Evolutionary conservation across 2,797 vertebrate species (phyloP).

Genomic region (Vireo griseus): DNA sequence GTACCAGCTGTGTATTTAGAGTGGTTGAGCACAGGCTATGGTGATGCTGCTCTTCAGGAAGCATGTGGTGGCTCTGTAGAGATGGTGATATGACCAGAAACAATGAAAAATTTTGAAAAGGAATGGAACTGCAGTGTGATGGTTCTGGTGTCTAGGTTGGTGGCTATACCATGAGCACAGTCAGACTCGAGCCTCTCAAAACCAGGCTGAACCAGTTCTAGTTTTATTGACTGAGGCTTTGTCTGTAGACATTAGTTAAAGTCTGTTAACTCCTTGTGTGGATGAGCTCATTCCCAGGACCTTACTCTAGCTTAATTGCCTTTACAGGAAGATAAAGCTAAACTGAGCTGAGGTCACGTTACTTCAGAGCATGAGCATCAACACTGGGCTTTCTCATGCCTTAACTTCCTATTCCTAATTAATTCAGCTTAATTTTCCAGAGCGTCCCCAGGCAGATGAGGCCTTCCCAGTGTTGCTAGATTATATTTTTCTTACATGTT

Average conservation of each 20-base stretch:
- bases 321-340: constrained; percentile 1
- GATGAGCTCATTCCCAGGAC: not conserved
- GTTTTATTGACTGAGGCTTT: not conserved
- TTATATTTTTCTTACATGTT: not conserved
- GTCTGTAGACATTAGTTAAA: not conserved
- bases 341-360: not conserved
- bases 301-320: not conserved
- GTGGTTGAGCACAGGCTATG: not conserved
- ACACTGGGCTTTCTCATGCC: not conserved
- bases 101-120: not conserved
- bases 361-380: not conserved
- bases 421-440: constrained; percentile 8
- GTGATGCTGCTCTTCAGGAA: not conserved
- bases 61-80: not conserved
- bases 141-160: not conserved
- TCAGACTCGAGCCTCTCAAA: not conserved
- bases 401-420: constrained; percentile 10
- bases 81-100: not conserved
- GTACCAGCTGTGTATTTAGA: not conserved
- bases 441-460: not conserved
- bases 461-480: not conserved
- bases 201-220: not conserved
- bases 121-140: not conserved
- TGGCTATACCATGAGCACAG: not conserved
- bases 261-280: not conserved